Conservation (phyloP, 2,113 vertebrate species). For the Anhinga anhinga region DNA sequence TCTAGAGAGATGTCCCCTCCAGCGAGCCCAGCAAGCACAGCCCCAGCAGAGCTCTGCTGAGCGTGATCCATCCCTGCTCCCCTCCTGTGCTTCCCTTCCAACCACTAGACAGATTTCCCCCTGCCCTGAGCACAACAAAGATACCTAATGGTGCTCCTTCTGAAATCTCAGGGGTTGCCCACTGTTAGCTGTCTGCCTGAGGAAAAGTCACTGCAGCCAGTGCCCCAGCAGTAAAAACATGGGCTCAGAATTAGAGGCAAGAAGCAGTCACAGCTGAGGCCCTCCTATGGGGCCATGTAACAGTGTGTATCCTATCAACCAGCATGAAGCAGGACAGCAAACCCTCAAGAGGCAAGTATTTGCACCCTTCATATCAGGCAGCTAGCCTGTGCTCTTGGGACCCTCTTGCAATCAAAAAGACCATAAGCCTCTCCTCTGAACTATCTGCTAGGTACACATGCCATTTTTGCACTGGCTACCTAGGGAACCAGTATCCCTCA, state of each 20-base stretch:
- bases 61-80: not conserved
- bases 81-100: not conserved
- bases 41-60: not conserved
- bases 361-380: not conserved
- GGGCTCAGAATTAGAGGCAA: not conserved
- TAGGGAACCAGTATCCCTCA: not conserved
- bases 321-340: not conserved
- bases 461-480: not conserved
- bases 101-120: not conserved
- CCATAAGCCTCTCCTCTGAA: not conserved
- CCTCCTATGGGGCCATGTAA: not conserved
- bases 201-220: not conserved
- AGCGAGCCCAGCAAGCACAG: rapidly evolving
- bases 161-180: not conserved
- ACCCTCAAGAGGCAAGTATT: not conserved
- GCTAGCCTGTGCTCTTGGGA: not conserved
- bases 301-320: rapidly evolving
- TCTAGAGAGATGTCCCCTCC: not conserved
- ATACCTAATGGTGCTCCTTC: not conserved
- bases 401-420: not conserved
- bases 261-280: not conserved
- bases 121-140: not conserved
- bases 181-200: not conserved
- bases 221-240: not conserved
- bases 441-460: not conserved